Evolutionary conservation across 2,113 vertebrate species (phyloP).

Genomic region (Amblyornis subalaris): DNA sequence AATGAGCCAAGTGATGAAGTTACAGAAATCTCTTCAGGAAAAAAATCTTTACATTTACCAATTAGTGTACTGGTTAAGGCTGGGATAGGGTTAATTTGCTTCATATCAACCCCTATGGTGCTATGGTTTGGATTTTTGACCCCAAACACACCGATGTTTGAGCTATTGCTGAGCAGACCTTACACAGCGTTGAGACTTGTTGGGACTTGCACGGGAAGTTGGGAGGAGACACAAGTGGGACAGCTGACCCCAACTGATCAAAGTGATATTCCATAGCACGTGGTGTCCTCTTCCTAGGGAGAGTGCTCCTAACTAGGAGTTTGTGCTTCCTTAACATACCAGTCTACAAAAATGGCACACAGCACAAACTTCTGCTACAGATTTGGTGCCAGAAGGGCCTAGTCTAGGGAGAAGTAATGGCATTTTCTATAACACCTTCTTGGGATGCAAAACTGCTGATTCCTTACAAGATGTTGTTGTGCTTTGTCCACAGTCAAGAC

Average conservation of each 20-base stretch:
- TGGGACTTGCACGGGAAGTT: accelerated
- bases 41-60: neutral
- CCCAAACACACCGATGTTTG: neutral
- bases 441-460: neutral
- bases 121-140: neutral
- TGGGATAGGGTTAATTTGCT: neutral
- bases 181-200: neutral
- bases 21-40: neutral
- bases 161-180: neutral
- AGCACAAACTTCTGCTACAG: neutral
- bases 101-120: accelerated
- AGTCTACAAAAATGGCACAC: neutral
- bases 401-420: neutral
- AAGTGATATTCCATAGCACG: neutral
- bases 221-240: neutral
- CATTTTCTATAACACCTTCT: neutral
- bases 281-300: neutral
- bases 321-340: neutral
- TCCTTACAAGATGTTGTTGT: neutral
- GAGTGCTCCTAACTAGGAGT: neutral
- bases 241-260: neutral
- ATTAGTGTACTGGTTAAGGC: neutral
- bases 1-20: neutral
- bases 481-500: neutral
- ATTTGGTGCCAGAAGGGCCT: neutral